phyloP scores from a whole-genome alignment of 2,888 invertebrate species.

The Euproctis similis region DNA sequence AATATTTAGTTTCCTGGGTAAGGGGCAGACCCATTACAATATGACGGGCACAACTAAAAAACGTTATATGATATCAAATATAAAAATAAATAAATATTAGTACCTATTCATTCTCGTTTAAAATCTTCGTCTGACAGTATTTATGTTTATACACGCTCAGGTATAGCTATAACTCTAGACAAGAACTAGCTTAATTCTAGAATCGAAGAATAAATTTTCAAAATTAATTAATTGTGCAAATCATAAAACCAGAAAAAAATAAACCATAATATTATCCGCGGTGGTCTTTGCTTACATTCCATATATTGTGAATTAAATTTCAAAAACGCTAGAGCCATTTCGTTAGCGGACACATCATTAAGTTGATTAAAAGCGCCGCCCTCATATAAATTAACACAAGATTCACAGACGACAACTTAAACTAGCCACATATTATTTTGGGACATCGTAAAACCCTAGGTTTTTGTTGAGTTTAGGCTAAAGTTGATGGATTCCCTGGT shows the following conservation, averaged over 20 bases:
- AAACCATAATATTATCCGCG: slow-evolving; percentile 14
- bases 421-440: slow-evolving; percentile 24
- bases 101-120: too few relatives aligned
- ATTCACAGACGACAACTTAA: slow-evolving; percentile 44
- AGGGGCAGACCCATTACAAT: too few relatives aligned
- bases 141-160: too few relatives aligned
- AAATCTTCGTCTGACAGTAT: too few relatives aligned
- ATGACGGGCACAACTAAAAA: too few relatives aligned
- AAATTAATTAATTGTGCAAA: slow-evolving; percentile 11
- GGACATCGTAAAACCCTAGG: slow-evolving; percentile 12
- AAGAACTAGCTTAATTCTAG: too few relatives aligned
- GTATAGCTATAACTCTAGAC: too few relatives aligned
- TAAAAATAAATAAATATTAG: too few relatives aligned
- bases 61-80: too few relatives aligned
- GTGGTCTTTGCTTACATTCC: slow-evolving; percentile 17
- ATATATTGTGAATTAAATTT: slow-evolving; percentile 24
- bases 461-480: slow-evolving; percentile 12
- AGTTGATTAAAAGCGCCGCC: slow-evolving; percentile 32
- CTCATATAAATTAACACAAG: slow-evolving; percentile 43
- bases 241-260: slow-evolving; percentile 18
- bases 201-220: too few relatives aligned
- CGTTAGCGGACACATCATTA: slow-evolving; percentile 32
- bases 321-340: slow-evolving; percentile 13
- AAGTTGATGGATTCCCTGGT: slow-evolving; percentile 40
- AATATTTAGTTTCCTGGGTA: too few relatives aligned